Evolutionary conservation across 2,113 vertebrate species (phyloP).

Genomic region (Sebastes fasciatus): DNA sequence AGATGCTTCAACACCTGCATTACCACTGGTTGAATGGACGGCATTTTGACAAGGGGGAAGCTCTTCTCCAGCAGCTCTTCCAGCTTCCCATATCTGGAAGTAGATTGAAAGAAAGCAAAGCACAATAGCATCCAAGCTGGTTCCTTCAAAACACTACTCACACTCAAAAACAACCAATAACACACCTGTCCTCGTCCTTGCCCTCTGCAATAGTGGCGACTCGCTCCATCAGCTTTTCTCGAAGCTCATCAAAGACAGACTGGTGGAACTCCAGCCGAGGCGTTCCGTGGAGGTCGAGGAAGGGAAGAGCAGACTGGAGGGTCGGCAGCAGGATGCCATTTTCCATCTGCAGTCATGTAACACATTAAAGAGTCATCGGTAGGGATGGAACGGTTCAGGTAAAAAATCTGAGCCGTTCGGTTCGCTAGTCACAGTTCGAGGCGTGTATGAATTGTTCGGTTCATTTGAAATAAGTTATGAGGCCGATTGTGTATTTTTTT

Average conservation of each 20-base stretch:
- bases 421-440: too few species aligned
- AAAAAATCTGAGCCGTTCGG: too few species aligned
- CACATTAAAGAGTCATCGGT: background rate
- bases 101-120: background rate
- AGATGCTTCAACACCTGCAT: conserved; percentile 99
- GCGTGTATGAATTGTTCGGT: too few species aligned
- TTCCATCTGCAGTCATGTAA: conserved; percentile 85
- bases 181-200: conserved; percentile 92
- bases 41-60: conserved; percentile 97
- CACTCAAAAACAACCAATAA: background rate
- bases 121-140: too few species aligned
- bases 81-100: conserved; percentile 91
- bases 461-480: too few species aligned
- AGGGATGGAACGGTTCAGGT: background rate
- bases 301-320: conserved; percentile 95
- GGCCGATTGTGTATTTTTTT: too few species aligned
- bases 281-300: conserved; percentile 96
- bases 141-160: background rate
- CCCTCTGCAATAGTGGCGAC: conserved; percentile 94
- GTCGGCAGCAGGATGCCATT: conserved; percentile 97
- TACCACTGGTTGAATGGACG: conserved; percentile 96
- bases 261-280: conserved; percentile 98
- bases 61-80: conserved; percentile 98
- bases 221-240: conserved; percentile 96
- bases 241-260: conserved; percentile 96